Base-by-base conservation (phyloP, 2,888 invertebrate genomes). In the Poecilus cupreus region DNA sequence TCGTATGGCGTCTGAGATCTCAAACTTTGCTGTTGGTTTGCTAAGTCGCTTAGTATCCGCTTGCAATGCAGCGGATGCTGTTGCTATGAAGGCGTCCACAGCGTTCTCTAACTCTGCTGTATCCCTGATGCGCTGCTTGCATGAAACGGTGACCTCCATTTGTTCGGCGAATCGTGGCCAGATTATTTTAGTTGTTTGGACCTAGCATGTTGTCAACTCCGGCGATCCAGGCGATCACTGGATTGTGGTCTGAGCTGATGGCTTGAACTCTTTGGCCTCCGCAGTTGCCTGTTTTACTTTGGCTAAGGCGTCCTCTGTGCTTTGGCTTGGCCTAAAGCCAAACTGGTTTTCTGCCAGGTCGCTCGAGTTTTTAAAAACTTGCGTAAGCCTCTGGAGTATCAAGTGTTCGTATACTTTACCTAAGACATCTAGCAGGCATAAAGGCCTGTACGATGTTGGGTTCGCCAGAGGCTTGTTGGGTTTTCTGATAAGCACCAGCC, bases 241-340 rank as follows among this genome's bases (percentile, higher is more conserved):
- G n/a, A n/a, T n/a, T n/a, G n/a, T n/a, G n/a, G n/a, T n/a, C n/a
- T n/a, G n/a, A n/a, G n/a, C n/a, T n/a, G n/a, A n/a, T n/a, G n/a
- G n/a, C n/a, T n/a, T n/a, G n/a, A n/a, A n/a, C 8, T 16, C 49
- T 24, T 68, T 75, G 10, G 78, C 82, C 8, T 64, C 81, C n/a
- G 22, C n/a, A n/a, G 16, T 10, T 3, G 24, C 81, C 82, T 49
- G 32, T 13, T 54, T 70, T 22, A 4, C n/a, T n/a, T n/a, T n/a
- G n/a, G n/a, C n/a, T n/a, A n/a, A n/a, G n/a, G n/a, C n/a, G n/a
- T n/a, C n/a, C n/a, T n/a, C 11, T 1, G 82, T 83, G 10, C 82
- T 64, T 22, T 46, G 51, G n/a, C 79, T 81, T 13, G 24, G 49
- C 37, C 77, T 16, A 49, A 83, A 82, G 0, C 82, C 82, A 57